Base-by-base conservation (phyloP, 2,888 invertebrate species). In the Phyllotreta striolata region DNA sequence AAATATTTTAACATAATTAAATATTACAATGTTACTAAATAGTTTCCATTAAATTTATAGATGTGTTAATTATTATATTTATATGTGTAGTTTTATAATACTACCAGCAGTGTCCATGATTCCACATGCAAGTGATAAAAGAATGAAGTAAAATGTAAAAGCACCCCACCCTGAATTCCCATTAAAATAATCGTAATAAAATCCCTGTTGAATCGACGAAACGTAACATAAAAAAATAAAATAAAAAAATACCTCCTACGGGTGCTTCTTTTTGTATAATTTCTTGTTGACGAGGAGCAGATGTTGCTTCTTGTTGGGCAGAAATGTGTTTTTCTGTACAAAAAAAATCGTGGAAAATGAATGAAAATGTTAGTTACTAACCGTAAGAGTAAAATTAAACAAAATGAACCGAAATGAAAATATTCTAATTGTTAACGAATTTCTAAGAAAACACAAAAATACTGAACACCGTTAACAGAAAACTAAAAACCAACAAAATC, bases 191-290 rank as follows among this genome's bases (percentile, higher is more conserved):
- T 41, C 9, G 41, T 41, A 1, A 41, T 41, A 41, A 10, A 41
- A 41, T 41, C 9, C 10, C 10, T 41, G 41, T 41, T n/a, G 3
- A 41, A 41, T 41, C 9, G 1, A 52, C 37, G 37, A 54, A 37
- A 39, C 13, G 55, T 39, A 60, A 51, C 3, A 52, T 60, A 59
- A 44, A 67, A 66, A 55, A 63, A 57, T 13, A 34, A 63, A 66
- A 54, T 51, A 64, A 65, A 69, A 66, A 40, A 59, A 66, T 75
- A 76, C 76, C 77, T 75, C 71, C 71, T 66, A 73, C 63, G n/a
- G 73, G 63, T 68, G 74, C 62, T 68, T 73, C 73, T 59, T 63
- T 67, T 62, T 70, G 70, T 60, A 68, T 66, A 62, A 68, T 67
- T 56, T 68, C 70, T 69, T 73, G 70, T 47, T 74, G 72, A 62